Evolutionary conservation across 2,888 invertebrate species (phyloP), one percentile per base, ranked within the genome.

Genomic region (Perizoma flavofasciatum): DNA sequence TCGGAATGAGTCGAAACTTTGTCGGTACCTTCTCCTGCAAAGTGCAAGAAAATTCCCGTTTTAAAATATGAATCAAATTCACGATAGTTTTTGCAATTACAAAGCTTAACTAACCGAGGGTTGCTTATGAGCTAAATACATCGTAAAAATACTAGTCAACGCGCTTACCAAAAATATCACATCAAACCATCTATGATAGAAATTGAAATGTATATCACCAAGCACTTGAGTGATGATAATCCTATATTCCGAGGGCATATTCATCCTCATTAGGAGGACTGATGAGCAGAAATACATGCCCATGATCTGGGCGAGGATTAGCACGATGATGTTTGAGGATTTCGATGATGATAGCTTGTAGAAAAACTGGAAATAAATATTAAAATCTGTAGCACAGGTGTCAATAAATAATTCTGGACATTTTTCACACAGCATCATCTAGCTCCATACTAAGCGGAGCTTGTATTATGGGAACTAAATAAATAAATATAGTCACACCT

Each of bases 201-300:
- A 99, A 83, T 98, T 98, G 77, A 99, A 99, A 85, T 99, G 99
- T 63, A 99, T 90, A 81, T 99, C 99, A 0, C 99, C 99, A 11
- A 99, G 87, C 0, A 99, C 99, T 92, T 94, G 94, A 0, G 94
- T 94, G 56, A 94, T 94, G 51, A 99, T 99, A 49, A 96, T 96
- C 41, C 99, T 94, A 86, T 99, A 99, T 83, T 99, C 98, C 0
- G 97, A 95, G 0, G 99, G 99, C 98, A 99, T 98, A 83, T 99
- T 99, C 99, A 99, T 99, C 37, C 99, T 93, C 96, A 99, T 98
- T 44, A 99, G 89, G 0, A 99, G 93, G 0, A 99, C 99, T 0
- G 98, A 98, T 0, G 99, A 99, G 55, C 99, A 98, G 89, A 99
- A 99, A 83, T 99, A 99, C 99, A 99, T 99, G 43, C 99, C 99